These are phyloP conservation scores for Xyrauchen texanus DNA, from an alignment of 2,113 vertebrate species.

Conservation along the genomic window DNA sequence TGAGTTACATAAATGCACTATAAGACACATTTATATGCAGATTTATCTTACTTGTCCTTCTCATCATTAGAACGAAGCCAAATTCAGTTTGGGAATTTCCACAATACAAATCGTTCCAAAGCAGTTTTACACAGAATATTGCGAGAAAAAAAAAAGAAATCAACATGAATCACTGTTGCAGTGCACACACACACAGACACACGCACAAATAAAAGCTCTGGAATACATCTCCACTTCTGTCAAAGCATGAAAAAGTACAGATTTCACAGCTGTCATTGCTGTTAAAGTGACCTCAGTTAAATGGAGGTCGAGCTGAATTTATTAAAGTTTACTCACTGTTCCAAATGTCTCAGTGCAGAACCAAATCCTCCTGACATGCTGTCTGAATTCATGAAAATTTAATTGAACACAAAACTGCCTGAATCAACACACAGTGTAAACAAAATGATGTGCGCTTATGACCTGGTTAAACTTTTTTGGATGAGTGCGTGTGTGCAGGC, in stretches of 20 bases:
- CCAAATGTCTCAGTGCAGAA: conserved; percentile 5
- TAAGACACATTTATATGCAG: too few relatives aligned
- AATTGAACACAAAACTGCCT: conserved; percentile 11
- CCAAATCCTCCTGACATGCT: conserved; percentile 23
- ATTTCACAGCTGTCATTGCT: not conserved
- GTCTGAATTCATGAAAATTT: conserved; percentile 12
- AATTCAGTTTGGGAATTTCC: not conserved
- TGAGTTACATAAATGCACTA: conserved; percentile 31
- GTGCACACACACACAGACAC: not conserved
- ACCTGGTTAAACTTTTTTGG: conserved; percentile 44
- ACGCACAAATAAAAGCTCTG: not conserved
- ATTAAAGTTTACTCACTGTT: not conserved
- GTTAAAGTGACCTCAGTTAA: conserved; percentile 18
- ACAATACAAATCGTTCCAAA: too few relatives aligned
- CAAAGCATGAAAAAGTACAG: conserved; percentile 19
- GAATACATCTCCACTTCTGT: conserved; percentile 10
- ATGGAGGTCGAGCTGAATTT: not conserved
- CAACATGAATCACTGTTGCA: not conserved
- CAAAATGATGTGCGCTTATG: conserved; percentile 27
- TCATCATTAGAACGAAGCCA: not conserved
- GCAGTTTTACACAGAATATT: too few relatives aligned
- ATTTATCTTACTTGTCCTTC: not conserved
- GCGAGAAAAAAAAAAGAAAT: too few relatives aligned
- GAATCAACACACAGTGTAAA: conserved; percentile 40
- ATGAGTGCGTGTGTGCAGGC: not conserved